Conservation (phyloP, 2,888 invertebrate genomes). For the Eupithecia pulchellata region DNA sequence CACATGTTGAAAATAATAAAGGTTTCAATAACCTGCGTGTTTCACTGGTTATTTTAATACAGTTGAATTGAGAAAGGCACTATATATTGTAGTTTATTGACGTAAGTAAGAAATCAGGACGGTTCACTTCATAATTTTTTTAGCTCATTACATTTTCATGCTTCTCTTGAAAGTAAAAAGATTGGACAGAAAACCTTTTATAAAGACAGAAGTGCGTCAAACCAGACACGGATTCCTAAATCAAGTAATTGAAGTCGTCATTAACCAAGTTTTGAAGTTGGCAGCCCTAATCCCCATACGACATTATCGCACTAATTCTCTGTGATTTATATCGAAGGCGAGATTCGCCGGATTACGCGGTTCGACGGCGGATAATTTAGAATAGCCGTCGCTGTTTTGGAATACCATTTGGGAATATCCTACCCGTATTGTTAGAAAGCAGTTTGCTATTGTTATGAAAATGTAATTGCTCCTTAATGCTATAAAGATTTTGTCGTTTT, state of each 20-base stretch:
- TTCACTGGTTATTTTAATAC: too few relatives aligned
- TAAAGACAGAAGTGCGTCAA: not conserved
- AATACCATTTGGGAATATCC: constrained; percentile 12
- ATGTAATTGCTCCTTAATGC: too few relatives aligned
- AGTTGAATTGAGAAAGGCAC: too few relatives aligned
- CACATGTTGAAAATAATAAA: too few relatives aligned
- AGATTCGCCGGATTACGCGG: constrained; percentile 38
- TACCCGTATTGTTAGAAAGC: not conserved
- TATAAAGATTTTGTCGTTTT: too few relatives aligned
- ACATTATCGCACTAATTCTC: constrained; percentile 43
- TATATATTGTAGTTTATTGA: too few relatives aligned
- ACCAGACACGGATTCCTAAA: not conserved
- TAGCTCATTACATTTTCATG: too few relatives aligned
- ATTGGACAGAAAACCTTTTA: not conserved
- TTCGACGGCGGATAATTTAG: constrained; percentile 23
- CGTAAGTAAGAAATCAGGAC: too few relatives aligned
- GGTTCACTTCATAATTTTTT: too few relatives aligned
- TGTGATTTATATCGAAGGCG: constrained; percentile 51
- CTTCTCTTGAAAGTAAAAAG: not conserved
- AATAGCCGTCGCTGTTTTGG: constrained; percentile 4
- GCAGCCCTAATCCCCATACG: constrained; percentile 30
- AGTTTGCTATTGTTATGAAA: not conserved
- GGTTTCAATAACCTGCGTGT: too few relatives aligned
- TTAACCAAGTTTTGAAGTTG: constrained; percentile 4
- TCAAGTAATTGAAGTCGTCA: not conserved